Evolutionary conservation across 30 jellyfish, hydroid and myxozoan species (phyloP).

Genomic region (Hydractinia echinata): DNA sequence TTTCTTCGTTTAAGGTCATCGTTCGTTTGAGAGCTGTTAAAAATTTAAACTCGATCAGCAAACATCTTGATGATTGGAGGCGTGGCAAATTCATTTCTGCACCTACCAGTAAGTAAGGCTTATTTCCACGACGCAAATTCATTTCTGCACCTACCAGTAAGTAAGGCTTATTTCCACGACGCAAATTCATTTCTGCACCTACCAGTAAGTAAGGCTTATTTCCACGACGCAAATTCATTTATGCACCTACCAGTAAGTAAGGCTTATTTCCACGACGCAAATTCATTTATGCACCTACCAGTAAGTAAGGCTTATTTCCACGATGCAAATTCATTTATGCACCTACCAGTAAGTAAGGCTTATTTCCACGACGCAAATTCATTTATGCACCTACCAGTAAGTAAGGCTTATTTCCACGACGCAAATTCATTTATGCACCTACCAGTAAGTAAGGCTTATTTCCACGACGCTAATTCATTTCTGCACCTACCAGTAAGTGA

Average conservation of each 20-base stretch:
- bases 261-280: not conserved
- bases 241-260: too few species aligned
- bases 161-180: too few species aligned
- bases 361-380: too few species aligned
- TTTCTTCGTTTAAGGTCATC: constrained; percentile 37
- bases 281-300: constrained; percentile 39
- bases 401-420: too few species aligned
- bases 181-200: too few species aligned
- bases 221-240: too few species aligned
- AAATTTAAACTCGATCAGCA: constrained; percentile 29
- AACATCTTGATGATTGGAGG: constrained; percentile 50
- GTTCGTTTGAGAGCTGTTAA: constrained; percentile 44
- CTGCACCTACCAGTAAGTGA: too few species aligned
- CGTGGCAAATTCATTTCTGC: constrained; percentile 47
- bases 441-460: constrained; percentile 17
- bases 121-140: not conserved
- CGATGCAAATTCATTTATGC: too few species aligned
- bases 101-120: constrained; percentile 28
- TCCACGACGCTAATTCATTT: not conserved
- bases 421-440: constrained; percentile 43
- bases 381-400: too few species aligned
- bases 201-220: too few species aligned
- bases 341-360: too few species aligned
- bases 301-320: constrained; percentile 10
- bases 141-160: too few species aligned